Evolutionary conservation across 2,888 invertebrate species (phyloP).

Genomic region (Julus scanicus): DNA sequence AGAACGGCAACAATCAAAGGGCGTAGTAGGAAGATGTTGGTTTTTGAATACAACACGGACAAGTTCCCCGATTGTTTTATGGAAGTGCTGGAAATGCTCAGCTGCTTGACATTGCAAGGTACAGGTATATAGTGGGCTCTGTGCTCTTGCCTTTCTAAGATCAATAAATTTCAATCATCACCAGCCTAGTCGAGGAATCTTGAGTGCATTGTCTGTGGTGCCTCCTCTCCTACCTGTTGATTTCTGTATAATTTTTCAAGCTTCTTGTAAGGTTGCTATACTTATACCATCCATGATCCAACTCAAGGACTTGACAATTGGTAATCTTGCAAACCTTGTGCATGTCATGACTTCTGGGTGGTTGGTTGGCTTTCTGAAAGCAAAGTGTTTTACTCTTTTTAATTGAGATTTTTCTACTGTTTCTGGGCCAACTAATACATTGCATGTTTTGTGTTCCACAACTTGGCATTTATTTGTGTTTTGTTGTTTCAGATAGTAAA

Average conservation of each 20-base stretch:
- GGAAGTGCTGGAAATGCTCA: conserved; percentile 43
- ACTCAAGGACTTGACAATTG: too few species aligned
- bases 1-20: background rate
- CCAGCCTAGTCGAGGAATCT: background rate
- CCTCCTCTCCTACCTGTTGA: background rate
- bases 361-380: background rate
- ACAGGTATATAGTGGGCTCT: background rate
- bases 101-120: conserved; percentile 34
- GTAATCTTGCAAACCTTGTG: too few species aligned
- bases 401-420: background rate
- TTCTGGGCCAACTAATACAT: too few species aligned
- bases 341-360: too few species aligned
- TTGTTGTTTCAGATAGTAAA: conserved; percentile 60
- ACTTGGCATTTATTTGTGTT: conserved; percentile 53
- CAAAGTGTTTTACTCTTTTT: background rate
- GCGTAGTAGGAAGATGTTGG: background rate
- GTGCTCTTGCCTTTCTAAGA: background rate
- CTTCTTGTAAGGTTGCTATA: background rate
- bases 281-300: too few species aligned
- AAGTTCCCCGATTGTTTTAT: conserved; percentile 22
- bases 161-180: background rate
- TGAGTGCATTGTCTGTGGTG: background rate
- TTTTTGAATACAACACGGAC: background rate
- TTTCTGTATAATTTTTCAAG: conserved; percentile 4
- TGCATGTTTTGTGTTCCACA: background rate